Base-by-base conservation (phyloP, 1,140 invertebrate species). In the Popillia japonica region DNA sequence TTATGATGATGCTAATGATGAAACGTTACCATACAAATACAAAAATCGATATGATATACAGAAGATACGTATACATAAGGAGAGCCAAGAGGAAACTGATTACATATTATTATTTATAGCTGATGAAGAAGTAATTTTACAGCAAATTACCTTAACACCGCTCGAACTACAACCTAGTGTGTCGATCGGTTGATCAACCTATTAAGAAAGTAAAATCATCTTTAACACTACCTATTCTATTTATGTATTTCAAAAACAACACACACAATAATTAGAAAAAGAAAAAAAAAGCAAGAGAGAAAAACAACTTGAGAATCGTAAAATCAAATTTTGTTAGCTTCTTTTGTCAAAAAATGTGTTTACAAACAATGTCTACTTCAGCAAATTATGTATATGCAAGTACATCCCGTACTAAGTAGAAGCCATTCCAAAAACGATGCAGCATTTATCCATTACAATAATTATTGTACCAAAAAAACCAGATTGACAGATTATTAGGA, bases 401-500 rank as follows among this genome's bases (percentile, higher is more conserved):
- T n/a, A n/a, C n/a, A 48, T 10, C 0, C 8, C 44, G 27, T 34
- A 34, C 4, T 34, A 34, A 34, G 27, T 34, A 34, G 27, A 34
- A 34, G 27, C 27, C 27, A 34, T 34, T 34, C 27, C 27, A 34
- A 34, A 34, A 44, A 44, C 9, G 0, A 14, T 44, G 42, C 42
- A 44, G 42, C 42, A 14, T 55, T 17, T 55, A 55, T 55, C 27
- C 4, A 34, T 55, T 55, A 55, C 44, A 14, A 14, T 14, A 10
- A 14, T 48, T 14, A 48, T 10, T 17, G 48, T 17, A 7, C 48
- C 3, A 55, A 44, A 17, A 79, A 11, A 79, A 41, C 72, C 23
- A 23, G 20, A n/a, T n/a, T n/a, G n/a, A n/a, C n/a, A n/a, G n/a
- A n/a, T 94, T 95, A 83, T 34, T 76, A 68, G 22, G n/a, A 79